Base-by-base conservation (phyloP, 2,797 vertebrate species). In the Rhodeus uyekii region DNA sequence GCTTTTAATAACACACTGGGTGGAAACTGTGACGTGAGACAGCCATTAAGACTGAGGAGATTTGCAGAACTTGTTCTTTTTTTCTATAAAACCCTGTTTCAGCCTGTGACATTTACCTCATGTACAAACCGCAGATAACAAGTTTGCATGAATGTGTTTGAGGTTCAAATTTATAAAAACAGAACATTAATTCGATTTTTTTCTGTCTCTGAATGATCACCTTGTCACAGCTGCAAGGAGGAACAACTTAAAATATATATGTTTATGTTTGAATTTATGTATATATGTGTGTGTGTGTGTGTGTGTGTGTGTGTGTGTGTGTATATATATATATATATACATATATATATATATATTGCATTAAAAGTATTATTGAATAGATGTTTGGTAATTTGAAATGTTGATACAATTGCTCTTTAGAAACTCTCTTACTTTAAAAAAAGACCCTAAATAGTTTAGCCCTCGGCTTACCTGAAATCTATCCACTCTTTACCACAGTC, bases 1-100 rank as follows among this genome's bases (percentile, higher is more conserved):
- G 80, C 58, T 76, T 82, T 76, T 68, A 68, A 67, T 46, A 76
- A 58, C 39, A 34, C 18, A 76, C 38, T 71, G 73, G 72, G 50
- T 81, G 76, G 61, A 71, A 84, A 68, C 19, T 75, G 72, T 81
- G 69, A 73, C 58, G 53, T 64, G 75, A 64, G 60, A 77, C 60
- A 48, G 68, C 58, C 19, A 81, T 53, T 48, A 50, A 69, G 58
- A 32, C 53, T 32, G 46, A 63, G 58, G 76, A 78, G 60, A 36
- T 72, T 55, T 82, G 60, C 80, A 76, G 53, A 60, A 72, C 50
- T 87, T 72, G 67, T 84, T 86, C 72, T 60, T 60, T 63, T 27
- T 69, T 53, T 73, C 79, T 76, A 84, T 82, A 84, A 87, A 84
- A 81, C 19, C 42, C 46, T 7, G 68, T 87, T 87, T 85, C 46